These are phyloP conservation scores for Toxostoma redivivum DNA, from an alignment of 2,113 vertebrate species.

Conservation along the genomic window DNA sequence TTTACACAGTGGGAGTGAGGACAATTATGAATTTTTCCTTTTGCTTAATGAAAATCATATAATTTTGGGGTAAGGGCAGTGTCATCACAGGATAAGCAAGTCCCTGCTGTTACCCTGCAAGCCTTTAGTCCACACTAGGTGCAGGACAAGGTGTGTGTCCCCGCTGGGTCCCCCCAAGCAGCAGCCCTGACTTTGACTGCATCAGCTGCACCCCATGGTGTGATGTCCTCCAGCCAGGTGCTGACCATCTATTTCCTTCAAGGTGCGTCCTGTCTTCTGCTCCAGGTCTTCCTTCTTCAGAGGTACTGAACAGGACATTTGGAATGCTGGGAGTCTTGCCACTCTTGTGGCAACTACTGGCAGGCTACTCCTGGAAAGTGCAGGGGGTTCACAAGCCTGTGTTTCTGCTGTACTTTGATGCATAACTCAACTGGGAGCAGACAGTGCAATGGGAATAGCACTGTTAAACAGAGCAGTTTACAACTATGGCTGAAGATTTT, in stretches of 20 bases:
- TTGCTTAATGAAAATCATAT: neutral
- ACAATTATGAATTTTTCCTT: neutral
- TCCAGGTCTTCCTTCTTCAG: neutral
- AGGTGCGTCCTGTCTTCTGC: neutral
- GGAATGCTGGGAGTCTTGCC: neutral
- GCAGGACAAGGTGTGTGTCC: fast-evolving
- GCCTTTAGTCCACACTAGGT: neutral
- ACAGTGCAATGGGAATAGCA: neutral
- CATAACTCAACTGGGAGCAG: neutral
- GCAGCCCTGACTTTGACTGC: neutral
- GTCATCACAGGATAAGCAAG: neutral
- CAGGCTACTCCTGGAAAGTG: neutral
- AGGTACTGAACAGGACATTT: neutral
- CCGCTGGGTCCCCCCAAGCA: neutral
- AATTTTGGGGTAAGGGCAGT: neutral
- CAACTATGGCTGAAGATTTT: neutral
- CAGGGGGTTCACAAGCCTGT: fast-evolving
- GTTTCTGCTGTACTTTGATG: neutral
- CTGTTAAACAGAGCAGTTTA: neutral
- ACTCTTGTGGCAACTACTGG: too few species aligned
- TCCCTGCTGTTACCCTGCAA: fast-evolving
- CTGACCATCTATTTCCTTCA: neutral
- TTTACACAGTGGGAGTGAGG: neutral
- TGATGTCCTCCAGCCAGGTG: neutral
- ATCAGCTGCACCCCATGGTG: neutral